Conservation (phyloP, 2,113 vertebrate species). For the Cavia aperea region DNA sequence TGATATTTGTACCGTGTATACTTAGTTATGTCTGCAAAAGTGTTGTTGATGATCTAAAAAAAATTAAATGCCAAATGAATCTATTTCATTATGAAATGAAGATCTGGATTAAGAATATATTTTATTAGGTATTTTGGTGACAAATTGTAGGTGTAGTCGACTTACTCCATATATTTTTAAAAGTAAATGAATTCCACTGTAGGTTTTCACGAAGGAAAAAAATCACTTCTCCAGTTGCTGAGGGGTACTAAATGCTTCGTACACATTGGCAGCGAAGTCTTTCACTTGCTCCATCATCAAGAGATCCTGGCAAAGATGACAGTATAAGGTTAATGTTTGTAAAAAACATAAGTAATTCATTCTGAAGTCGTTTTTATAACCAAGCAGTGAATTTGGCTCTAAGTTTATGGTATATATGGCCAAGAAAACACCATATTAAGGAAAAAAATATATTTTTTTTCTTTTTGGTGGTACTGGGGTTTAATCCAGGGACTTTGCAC, state of each 20-base stretch:
- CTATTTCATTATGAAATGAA: constrained; percentile 69
- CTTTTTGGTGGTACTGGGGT: not conserved
- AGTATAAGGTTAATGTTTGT: constrained; percentile 37
- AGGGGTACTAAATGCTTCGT: constrained; percentile 94
- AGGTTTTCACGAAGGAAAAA: constrained; percentile 39
- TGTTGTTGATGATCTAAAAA: constrained; percentile 44
- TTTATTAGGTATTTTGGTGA: constrained; percentile 69
- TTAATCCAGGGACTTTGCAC: not conserved
- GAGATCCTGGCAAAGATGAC: constrained; percentile 82
- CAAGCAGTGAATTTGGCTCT: not conserved
- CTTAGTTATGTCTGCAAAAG: constrained; percentile 38
- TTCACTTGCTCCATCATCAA: constrained; percentile 95
- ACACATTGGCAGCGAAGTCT: constrained; percentile 96
- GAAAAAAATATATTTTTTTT: not conserved
- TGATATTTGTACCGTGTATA: constrained; percentile 12
- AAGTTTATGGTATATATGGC: not conserved
- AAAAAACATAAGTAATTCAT: not conserved
- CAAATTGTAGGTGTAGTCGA: constrained; percentile 15
- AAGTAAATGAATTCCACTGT: not conserved
- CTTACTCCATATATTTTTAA: constrained; percentile 26
- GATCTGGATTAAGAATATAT: constrained; percentile 60
- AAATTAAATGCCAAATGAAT: constrained; percentile 64
- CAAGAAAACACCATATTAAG: not conserved
- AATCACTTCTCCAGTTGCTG: constrained; percentile 90
- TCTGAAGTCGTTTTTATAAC: not conserved